Evolutionary conservation across 2,888 invertebrate species (phyloP), one percentile per base, ranked within the genome.

Genomic region (Tetragnatha montana): DNA sequence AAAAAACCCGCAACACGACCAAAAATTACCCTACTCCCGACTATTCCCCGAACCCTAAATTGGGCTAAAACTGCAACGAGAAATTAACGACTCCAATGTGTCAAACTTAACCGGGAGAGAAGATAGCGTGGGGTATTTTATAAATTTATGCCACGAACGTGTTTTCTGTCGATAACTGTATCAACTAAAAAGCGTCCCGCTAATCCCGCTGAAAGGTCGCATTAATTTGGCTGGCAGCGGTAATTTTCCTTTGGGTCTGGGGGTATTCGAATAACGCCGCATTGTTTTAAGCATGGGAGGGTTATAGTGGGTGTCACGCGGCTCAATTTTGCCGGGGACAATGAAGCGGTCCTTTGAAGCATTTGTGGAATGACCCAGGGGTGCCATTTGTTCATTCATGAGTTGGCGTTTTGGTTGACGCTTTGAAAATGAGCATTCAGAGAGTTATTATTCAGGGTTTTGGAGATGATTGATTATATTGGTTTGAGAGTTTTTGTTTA

Each of bases 121-220:
- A 60, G 51, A 60, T 78, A 78, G 78, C n/a, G 70, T 81, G 49
- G n/a, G n/a, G 21, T n/a, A 50, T 22, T 81, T 81, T 81, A 81
- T 73, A 83, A 83, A 83, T 83, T 69, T 50, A 83, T 75, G 75
- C 74, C 19, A n/a, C 68, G 35, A 51, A 83, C 73, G 51, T 73
- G 51, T 50, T 73, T 51, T 22, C 73, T 73, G 22, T 75, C 68
- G 83, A 83, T 83, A 83, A 75, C 68, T 22, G 68, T 35, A 14
- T 60, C 22, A 8, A 4, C 51, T 60, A 21, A 83, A 60, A n/a
- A 75, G 21, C 74, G 68, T 8, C 83, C 74, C 71, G 81, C 81
- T 81, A 81, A 51, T 83, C 68, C 74, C 83, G 68, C 2, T 10
- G 75, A 75, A 83, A 75, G 68, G 35, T 60, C 68, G 0, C 51